Conservation (phyloP, 2,888 invertebrate genomes). For the Hypomecis punctinalis region DNA sequence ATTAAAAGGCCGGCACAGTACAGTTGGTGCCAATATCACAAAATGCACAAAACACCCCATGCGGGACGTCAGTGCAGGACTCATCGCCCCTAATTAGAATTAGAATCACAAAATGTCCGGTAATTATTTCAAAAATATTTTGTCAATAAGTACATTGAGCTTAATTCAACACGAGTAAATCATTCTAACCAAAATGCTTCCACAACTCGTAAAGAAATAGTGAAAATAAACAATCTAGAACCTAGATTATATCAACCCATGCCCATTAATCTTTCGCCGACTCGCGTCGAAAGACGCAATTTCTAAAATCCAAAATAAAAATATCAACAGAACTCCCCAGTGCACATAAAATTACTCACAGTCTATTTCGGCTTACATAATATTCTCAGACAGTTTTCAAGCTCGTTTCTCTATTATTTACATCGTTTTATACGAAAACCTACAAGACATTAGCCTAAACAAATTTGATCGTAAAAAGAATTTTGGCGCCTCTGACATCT, state of each 20-base stretch:
- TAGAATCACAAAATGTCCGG: too few species aligned
- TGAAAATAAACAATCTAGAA: slow-evolving; percentile 11
- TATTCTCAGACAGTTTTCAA: slow-evolving; percentile 19
- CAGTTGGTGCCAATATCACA: too few species aligned
- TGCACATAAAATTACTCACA: slow-evolving; percentile 18
- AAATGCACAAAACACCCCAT: too few species aligned
- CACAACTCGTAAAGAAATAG: slow-evolving; percentile 1
- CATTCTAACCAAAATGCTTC: background rate
- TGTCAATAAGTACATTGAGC: too few species aligned
- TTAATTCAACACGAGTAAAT: background rate
- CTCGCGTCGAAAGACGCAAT: slow-evolving; percentile 11
- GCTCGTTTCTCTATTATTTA: slow-evolving; percentile 25
- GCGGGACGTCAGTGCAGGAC: too few species aligned
- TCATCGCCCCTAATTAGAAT: too few species aligned
- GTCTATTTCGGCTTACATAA: slow-evolving; percentile 26
- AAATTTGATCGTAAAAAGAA: slow-evolving; percentile 8
- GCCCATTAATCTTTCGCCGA: slow-evolving; percentile 11
- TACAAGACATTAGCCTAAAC: slow-evolving; percentile 7
- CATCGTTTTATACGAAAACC: slow-evolving; percentile 14
- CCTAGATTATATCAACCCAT: slow-evolving; percentile 12
- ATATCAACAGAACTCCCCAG: slow-evolving; percentile 5
- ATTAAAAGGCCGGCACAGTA: too few species aligned
- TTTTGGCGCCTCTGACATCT: slow-evolving; percentile 12
- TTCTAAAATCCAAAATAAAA: slow-evolving; percentile 21
- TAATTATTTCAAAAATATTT: too few species aligned